phyloP scores from a whole-genome alignment of 1,140 invertebrate species.

The Cydia pomonella region DNA sequence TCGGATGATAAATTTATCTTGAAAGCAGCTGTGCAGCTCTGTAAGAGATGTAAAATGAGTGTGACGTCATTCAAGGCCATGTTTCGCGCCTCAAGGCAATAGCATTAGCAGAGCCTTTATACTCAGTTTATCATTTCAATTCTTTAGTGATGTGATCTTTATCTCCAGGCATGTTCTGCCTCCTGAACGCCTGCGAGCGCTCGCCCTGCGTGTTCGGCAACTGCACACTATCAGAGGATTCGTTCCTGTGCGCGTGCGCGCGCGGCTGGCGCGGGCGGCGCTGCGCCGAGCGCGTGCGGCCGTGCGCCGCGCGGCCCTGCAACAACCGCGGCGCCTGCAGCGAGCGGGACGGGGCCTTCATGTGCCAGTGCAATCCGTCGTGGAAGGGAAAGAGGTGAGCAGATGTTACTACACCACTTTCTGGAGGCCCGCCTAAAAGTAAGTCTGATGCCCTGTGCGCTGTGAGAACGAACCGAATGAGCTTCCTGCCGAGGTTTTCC shows the following conservation, averaged over 20 bases:
- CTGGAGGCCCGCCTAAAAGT: no score
- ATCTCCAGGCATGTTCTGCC: constrained; percentile 84
- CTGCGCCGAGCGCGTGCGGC: constrained; percentile 84
- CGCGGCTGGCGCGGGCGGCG: constrained; percentile 83
- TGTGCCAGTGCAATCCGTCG: constrained; percentile 87
- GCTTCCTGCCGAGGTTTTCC: no score
- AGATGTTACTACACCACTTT: no score
- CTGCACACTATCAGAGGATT: constrained; percentile 79
- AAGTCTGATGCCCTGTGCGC: no score
- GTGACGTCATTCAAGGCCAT: no score
- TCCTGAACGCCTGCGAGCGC: constrained; percentile 85
- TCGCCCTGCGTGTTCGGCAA: constrained; percentile 87
- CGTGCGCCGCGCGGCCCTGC: constrained; percentile 86
- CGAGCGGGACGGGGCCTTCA: constrained; percentile 83
- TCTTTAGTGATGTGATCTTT: background rate
- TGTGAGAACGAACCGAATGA: no score
- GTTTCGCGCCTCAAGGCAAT: no score
- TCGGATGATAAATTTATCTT: no score
- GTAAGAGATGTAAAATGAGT: no score
- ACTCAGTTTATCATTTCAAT: no score
- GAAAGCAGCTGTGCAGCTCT: no score
- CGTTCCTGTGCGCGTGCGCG: constrained; percentile 82
- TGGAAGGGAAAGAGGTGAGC: constrained; percentile 83
- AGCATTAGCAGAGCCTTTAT: no score
- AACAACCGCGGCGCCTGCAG: constrained; percentile 85